Evolutionary conservation across 2,888 invertebrate species (phyloP).

Genomic region (Trissolcus japonicus): DNA sequence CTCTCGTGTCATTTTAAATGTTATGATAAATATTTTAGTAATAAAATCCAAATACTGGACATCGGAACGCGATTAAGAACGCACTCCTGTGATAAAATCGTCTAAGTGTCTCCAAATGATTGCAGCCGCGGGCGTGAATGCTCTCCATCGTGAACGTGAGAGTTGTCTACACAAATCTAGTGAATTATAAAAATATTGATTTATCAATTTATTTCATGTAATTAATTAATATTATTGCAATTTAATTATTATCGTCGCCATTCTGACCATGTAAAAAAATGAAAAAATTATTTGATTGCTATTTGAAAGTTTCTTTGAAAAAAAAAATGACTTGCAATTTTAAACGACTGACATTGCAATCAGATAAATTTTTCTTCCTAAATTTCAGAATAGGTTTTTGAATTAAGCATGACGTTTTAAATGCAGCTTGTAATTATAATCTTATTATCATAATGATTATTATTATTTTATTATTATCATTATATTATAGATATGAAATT

Average conservation of each 20-base stretch:
- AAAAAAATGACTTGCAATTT: neutral
- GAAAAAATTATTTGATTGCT: neutral
- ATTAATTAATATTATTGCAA: slow-evolving; percentile 43
- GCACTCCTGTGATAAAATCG: slow-evolving; percentile 74
- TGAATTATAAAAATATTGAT: slow-evolving; percentile 70
- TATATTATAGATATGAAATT: slow-evolving; percentile 65
- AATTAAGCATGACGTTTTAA: slow-evolving; percentile 26
- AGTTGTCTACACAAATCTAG: slow-evolving; percentile 71
- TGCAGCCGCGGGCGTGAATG: slow-evolving; percentile 58
- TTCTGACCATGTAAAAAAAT: slow-evolving; percentile 15
- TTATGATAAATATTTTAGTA: slow-evolving; percentile 59
- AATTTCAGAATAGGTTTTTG: slow-evolving; percentile 5
- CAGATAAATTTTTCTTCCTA: slow-evolving; percentile 5
- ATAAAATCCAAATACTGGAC: slow-evolving; percentile 61
- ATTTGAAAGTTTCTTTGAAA: slow-evolving; percentile 3
- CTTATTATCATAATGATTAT: slow-evolving; percentile 61
- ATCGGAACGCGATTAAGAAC: slow-evolving; percentile 63
- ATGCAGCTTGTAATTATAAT: slow-evolving; percentile 41
- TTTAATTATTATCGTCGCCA: slow-evolving; percentile 29
- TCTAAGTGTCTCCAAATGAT: slow-evolving; percentile 63
- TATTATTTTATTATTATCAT: slow-evolving; percentile 61
- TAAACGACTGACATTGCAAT: neutral
- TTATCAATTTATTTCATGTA: slow-evolving; percentile 25
- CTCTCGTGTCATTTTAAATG: slow-evolving; percentile 59
- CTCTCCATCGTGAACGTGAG: slow-evolving; percentile 54